Base-by-base conservation (phyloP, 2,888 invertebrate species). In the Drosophila borealis region DNA sequence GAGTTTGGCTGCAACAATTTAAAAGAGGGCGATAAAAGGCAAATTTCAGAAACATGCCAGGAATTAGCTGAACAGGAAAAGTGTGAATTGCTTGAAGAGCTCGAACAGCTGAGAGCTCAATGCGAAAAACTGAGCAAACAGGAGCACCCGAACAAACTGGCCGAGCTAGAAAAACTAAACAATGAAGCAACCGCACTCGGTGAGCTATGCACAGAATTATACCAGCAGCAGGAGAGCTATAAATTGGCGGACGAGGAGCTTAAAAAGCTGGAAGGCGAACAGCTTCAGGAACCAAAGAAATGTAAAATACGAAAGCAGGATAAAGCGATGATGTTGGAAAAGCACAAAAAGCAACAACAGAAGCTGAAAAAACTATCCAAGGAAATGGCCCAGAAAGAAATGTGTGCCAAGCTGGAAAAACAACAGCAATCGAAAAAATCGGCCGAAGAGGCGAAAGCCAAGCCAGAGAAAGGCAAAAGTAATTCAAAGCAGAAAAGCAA, bases 361-460 rank as follows among this genome's bases (percentile, higher is more conserved):
- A 19, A n/a, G 11, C 19, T 19, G 6, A 54, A 54, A 54, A 54
- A 2, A n/a, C 54, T 44, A 6, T 42, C 33, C 11, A 54, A 44
- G 14, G 19, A 44, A 10, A 17, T 17, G 41, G 41, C 41, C 17
- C 36, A 11, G 36, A 36, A 36, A 11, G 36, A 36, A 13, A 36
- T 11, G 3, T 36, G 11, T 13, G 36, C 10, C 13, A 41, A 41
- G 17, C 10, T 44, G 21, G 37, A 39, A n/a, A n/a, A n/a, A 14
- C 37, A 39, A 37, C 8, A 6, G n/a, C 3, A n/a, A 39, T 14
- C n/a, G 2, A 6, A 39, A n/a, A n/a, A 39, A 8, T 5, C 6
- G n/a, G 37, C n/a, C 13, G 37, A 37, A 11, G 37, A 37, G 2
- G 34, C 34, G 1, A 33, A 4, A 65, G 29, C 3, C 2, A 49